Evolutionary conservation across 2,888 invertebrate genomes (phyloP), one percentile per base, ranked within the genome.

Genomic region (Melanophora roralis): DNA sequence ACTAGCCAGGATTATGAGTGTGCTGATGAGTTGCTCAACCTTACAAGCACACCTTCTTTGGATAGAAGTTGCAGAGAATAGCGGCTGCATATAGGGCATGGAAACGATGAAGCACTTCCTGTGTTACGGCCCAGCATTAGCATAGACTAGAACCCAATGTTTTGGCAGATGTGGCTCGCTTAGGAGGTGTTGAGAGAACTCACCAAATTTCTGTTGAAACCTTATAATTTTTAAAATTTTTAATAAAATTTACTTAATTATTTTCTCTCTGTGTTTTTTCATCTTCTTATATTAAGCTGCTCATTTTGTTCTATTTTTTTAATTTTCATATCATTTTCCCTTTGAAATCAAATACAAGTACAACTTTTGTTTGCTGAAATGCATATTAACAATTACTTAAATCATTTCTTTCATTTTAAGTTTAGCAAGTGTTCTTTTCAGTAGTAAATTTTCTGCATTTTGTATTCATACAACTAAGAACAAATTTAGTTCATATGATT

Each of bases 331-430:
- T 64, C 55, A 45, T 47, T 45, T 64, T 64, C 6, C 55, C 36
- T 51, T 51, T 59, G 34, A 74, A 67, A 67, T 67, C 49, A 59
- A 67, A 51, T 59, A n/a, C 16, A 23, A 59, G 21, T 51, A 34
- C 2, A 8, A 51, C 43, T 47, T 36, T 7, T 47, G 7, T 62
- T 9, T 38, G 43, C 14, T 34, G 12, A 23, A 36, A 40, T 57
- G 34, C 57, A 65, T 67, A 51, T 74, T 73, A 73, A 74, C 67
- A 74, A 74, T 67, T 67, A 67, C 74, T 67, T 59, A 65, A 60
- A 40, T 43, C 55, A 51, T 67, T 67, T 74, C 59, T 43, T 51
- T n/a, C 43, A 67, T 74, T 67, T 74, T 34, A 32, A 51, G 49
- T 43, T 32, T 16, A 65, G 57, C 47, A 65, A 73, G 40, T 47